A percentile compares a stretch with the other conserved stretches of the same genome.
Conservation (phyloP, 1,140 invertebrate species). For the Rhopalosiphum maidis region DNA sequence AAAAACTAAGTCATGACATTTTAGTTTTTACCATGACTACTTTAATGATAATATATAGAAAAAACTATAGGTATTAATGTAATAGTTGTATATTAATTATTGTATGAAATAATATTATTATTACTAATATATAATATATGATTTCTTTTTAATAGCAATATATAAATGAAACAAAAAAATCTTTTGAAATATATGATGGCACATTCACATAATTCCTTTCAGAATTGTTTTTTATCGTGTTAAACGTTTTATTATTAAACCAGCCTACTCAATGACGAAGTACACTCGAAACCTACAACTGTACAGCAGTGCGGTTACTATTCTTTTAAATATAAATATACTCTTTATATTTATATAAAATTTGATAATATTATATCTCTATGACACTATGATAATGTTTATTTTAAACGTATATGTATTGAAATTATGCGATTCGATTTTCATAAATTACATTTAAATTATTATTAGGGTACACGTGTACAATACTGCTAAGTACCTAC, state of each 20-base stretch:
- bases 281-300: background rate
- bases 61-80: too few species aligned
- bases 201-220: background rate
- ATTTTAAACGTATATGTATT: background rate
- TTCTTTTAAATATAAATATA: background rate
- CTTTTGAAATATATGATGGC: background rate
- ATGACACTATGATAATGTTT: background rate
- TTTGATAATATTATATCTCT: background rate
- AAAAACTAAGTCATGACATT: background rate
- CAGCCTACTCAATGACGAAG: too few species aligned
- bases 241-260: too few species aligned
- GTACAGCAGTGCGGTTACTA: background rate
- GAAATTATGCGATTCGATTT: background rate
- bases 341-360: background rate
- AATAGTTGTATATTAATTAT: background rate
- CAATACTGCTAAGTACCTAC: background rate
- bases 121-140: background rate
- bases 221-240: background rate
- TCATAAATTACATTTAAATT: background rate
- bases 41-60: too few species aligned
- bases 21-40: background rate
- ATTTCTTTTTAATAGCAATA: background rate
- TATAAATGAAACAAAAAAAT: background rate
- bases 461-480: background rate
- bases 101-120: background rate